Evolutionary conservation across 2,888 invertebrate species (phyloP).

Genomic region (Sphecodes monilicornis): DNA sequence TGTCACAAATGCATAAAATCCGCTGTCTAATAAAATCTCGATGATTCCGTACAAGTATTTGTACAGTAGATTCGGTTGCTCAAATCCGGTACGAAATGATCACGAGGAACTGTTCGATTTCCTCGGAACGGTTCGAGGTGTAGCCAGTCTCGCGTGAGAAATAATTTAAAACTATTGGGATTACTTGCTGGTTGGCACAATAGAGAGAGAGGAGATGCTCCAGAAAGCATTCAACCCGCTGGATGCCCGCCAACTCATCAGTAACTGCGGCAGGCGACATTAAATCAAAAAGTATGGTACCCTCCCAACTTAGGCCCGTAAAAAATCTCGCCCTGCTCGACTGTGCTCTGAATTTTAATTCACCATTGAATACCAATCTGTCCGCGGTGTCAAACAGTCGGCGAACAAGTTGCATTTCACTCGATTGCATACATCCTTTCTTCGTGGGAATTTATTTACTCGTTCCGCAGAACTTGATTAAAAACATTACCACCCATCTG

Average conservation of each 20-base stretch:
- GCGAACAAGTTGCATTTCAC: constrained; percentile 22
- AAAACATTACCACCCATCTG: neutral
- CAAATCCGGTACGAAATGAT: constrained; percentile 12
- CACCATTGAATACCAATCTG: constrained; percentile 31
- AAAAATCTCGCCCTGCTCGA: constrained; percentile 37
- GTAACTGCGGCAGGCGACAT: constrained; percentile 68
- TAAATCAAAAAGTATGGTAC: constrained; percentile 66
- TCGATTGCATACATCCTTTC: neutral
- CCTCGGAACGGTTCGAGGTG: constrained; percentile 22
- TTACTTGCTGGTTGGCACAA: constrained; percentile 69
- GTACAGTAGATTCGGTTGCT: neutral
- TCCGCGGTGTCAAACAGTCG: neutral
- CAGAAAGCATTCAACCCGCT: constrained; percentile 70
- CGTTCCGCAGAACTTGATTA: neutral
- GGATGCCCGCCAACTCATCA: constrained; percentile 77
- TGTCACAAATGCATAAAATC: too few species aligned
- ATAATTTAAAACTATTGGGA: constrained; percentile 73
- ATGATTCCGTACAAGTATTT: neutral
- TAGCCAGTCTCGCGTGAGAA: constrained; percentile 42
- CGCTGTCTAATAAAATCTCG: too few species aligned
- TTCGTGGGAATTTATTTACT: neutral
- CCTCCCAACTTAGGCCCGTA: constrained; percentile 13
- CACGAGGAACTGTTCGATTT: constrained; percentile 5
- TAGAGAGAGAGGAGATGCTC: constrained; percentile 72
- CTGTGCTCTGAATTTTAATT: constrained; percentile 58